Conservation (phyloP, 2,113 vertebrate genomes). For the Dasypus novemcinctus region DNA sequence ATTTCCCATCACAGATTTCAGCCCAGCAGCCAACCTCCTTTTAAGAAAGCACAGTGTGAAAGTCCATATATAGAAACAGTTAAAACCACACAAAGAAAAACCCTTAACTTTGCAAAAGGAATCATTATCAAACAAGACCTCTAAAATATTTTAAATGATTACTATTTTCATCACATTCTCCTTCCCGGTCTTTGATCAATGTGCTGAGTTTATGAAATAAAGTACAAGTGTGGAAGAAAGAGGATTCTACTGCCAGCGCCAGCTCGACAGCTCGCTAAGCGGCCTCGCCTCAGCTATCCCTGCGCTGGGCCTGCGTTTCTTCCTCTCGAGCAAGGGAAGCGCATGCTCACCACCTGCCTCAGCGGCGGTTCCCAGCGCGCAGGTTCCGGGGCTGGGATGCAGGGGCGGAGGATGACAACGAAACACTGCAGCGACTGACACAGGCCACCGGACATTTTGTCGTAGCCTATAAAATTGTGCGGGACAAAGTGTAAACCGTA, state of each 20-base stretch:
- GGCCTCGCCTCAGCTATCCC: neutral
- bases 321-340: neutral
- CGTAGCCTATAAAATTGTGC: too few species aligned
- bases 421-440: too few species aligned
- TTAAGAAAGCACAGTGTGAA: neutral
- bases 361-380: neutral
- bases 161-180: neutral
- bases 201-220: neutral
- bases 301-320: neutral
- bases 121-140: neutral
- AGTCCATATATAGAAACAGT: neutral
- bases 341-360: neutral
- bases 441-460: too few species aligned
- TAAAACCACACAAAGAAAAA: neutral
- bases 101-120: neutral
- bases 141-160: neutral
- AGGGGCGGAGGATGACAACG: neutral
- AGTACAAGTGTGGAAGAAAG: neutral
- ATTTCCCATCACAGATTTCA: neutral
- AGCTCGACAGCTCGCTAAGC: neutral
- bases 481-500: too few species aligned
- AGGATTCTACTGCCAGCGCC: neutral
- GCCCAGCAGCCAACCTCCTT: neutral
- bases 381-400: neutral
- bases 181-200: neutral